Evolutionary conservation across 2,797 vertebrate genomes (phyloP).

Genomic region (Diceros bicornis): DNA sequence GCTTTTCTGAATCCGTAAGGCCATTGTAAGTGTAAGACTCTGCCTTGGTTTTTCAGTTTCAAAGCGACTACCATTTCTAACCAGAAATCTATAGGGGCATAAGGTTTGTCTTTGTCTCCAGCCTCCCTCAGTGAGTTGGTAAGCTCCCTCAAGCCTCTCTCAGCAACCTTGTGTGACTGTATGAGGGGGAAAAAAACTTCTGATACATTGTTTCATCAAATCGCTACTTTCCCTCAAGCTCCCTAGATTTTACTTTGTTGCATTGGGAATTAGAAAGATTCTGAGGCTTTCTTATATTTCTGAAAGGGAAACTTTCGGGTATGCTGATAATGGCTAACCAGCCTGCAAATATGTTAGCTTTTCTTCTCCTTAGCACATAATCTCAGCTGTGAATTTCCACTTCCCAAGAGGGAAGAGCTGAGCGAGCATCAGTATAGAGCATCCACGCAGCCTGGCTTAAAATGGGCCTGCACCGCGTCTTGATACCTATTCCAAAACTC

Average conservation of each 20-base stretch:
- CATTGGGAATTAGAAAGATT: slow-evolving; percentile 37
- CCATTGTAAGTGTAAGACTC: slow-evolving; percentile 81
- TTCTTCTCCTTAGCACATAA: slow-evolving; percentile 61
- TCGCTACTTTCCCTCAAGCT: slow-evolving; percentile 43
- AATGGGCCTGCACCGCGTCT: not conserved
- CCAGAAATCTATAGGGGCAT: slow-evolving; percentile 80
- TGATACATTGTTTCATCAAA: slow-evolving; percentile 8
- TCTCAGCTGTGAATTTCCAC: slow-evolving; percentile 13
- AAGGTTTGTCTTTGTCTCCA: slow-evolving; percentile 58
- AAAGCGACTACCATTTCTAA: slow-evolving; percentile 84
- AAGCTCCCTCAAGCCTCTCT: slow-evolving; percentile 3
- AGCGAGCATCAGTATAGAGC: not conserved
- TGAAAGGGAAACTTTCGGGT: slow-evolving; percentile 10
- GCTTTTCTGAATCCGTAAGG: slow-evolving; percentile 78
- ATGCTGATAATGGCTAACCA: slow-evolving; percentile 31
- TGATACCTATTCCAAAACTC: not conserved
- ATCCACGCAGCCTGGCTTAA: not conserved
- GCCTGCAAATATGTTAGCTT: slow-evolving; percentile 14
- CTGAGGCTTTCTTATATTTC: slow-evolving; percentile 27
- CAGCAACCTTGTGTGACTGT: not conserved
- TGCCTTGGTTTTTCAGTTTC: slow-evolving; percentile 79
- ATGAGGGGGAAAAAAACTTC: not conserved
- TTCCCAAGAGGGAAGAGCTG: slow-evolving; percentile 28
- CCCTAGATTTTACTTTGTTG: slow-evolving; percentile 36
- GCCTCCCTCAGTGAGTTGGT: not conserved